phyloP scores from a whole-genome alignment of 2,797 vertebrate species.

The Gambusia yucatana region DNA sequence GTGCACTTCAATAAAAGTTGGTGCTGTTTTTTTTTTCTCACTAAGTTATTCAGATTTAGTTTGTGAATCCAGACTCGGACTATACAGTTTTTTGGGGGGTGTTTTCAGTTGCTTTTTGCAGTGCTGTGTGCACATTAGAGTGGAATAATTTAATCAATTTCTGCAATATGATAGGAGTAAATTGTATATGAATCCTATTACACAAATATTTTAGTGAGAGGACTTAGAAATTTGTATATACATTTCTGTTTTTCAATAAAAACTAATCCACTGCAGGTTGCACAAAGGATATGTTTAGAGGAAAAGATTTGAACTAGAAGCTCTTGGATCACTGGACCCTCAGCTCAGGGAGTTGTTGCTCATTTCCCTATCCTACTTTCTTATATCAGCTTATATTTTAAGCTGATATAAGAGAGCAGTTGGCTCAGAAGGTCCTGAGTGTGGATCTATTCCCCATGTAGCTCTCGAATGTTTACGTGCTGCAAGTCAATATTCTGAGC shows the following conservation, averaged over 20 bases:
- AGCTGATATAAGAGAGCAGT: not conserved
- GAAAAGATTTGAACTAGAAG: not conserved
- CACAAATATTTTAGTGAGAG: not conserved
- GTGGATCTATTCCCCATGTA: not conserved
- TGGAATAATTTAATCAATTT: not conserved
- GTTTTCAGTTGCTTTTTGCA: not conserved
- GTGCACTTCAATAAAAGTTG: not conserved
- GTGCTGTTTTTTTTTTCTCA: not conserved
- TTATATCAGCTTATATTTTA: not conserved
- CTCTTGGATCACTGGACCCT: not conserved
- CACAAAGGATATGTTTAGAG: no score
- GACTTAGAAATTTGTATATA: not conserved
- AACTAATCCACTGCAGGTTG: not conserved
- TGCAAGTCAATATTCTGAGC: not conserved
- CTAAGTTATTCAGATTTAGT: not conserved
- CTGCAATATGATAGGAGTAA: not conserved
- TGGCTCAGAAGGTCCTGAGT: not conserved
- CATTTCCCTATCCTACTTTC: not conserved
- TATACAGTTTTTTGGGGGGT: not conserved
- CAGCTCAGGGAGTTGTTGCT: not conserved
- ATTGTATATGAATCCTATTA: not conserved
- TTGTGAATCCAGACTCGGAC: not conserved
- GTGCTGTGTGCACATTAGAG: not conserved
- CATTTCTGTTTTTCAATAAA: not conserved
- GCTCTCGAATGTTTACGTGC: not conserved